These are phyloP conservation scores for Apomyelois bistriatella DNA, from an alignment of 2,888 invertebrate species.

Conservation along the genomic window DNA sequence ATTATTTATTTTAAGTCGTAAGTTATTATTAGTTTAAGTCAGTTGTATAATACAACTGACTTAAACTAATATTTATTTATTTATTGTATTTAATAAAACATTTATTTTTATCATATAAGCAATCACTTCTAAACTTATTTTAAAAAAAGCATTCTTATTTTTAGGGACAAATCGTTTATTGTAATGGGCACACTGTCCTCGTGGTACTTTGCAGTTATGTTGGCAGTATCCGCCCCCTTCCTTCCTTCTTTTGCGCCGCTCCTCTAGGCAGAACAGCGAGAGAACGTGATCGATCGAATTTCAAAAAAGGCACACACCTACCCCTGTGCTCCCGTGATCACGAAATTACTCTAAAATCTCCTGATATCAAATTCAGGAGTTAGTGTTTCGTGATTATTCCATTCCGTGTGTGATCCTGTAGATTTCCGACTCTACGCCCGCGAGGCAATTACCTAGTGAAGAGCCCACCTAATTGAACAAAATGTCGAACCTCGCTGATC, in stretches of 20 bases:
- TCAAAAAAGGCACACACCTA: conserved; percentile 79
- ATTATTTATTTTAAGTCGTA: too few species aligned
- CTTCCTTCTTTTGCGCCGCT: conserved; percentile 78
- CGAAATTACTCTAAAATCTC: conserved; percentile 73
- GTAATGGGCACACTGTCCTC: conserved; percentile 62
- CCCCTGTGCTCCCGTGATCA: conserved; percentile 77
- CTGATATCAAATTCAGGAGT: conserved; percentile 71
- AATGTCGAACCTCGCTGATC: conserved; percentile 83
- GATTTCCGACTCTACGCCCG: conserved; percentile 48
- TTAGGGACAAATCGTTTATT: conserved; percentile 24
- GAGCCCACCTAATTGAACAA: conserved; percentile 59
- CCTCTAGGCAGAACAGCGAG: conserved; percentile 71
- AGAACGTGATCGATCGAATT: conserved; percentile 80
- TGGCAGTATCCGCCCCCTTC: conserved; percentile 72
- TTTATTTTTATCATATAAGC: too few species aligned
- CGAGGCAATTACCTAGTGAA: conserved; percentile 59
- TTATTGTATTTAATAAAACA: too few species aligned
- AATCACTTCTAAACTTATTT: too few species aligned
- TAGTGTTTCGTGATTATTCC: conserved; percentile 73
- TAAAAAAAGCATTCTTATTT: too few species aligned
- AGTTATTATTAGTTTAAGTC: too few species aligned
- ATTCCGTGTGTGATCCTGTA: conserved; percentile 66
- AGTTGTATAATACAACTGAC: too few species aligned
- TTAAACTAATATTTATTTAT: too few species aligned
- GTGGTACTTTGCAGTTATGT: conserved; percentile 65